Base-by-base conservation (phyloP, 2,797 vertebrate species). In the Urocyon cinereoargenteus region DNA sequence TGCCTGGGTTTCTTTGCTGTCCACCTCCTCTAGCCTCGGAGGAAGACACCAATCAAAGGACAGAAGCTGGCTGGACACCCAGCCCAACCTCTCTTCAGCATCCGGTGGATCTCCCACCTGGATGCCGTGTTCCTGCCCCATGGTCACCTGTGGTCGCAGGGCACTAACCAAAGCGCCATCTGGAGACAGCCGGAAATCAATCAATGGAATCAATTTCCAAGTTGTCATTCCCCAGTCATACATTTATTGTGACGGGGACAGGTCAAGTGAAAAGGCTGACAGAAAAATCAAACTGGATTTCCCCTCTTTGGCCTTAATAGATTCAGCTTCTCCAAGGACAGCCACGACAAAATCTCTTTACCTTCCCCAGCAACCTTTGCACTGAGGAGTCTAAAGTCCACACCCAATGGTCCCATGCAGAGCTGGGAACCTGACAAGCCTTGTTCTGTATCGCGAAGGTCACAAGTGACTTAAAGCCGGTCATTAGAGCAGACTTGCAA, bases 281-380 rank as follows among this genome's bases (percentile, higher is more conserved):
- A 81, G 77, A 12, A 53, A 94, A 96, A 59, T 22, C 91, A 75
- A 11, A 70, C 57, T 11, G 59, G 45, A 87, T 10, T 62, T 22
- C 45, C 22, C 64, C 12, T 0, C 53, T 66, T 40, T 14, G 19
- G 59, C 49, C 28, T n/a, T 68, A 34, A 51, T 1, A 81, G 59
- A 66, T 15, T 72, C 53, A 49, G 2, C 34, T 24, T 70, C 73
- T 31, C 90, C 72, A 34, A 45, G 83, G 36, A 83, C 1, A 88
- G 15, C 49, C n/a, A 84, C 88, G 82, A 31, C 36, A 62, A 49
- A 78, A 61, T 15, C 82, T 62, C 57, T 73, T 53, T 24, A 28
- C 73, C 59, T 70, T 72, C 55, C 57, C 77, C 8, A 34, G 57
- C 28, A 57, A 49, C 19, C 40, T 72, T 73, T 15, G 7, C 7